Percentiles rank a stretch among this genome's conserved stretches.
Conservation (phyloP, 2,797 vertebrate species). For the Octomys mimax region DNA sequence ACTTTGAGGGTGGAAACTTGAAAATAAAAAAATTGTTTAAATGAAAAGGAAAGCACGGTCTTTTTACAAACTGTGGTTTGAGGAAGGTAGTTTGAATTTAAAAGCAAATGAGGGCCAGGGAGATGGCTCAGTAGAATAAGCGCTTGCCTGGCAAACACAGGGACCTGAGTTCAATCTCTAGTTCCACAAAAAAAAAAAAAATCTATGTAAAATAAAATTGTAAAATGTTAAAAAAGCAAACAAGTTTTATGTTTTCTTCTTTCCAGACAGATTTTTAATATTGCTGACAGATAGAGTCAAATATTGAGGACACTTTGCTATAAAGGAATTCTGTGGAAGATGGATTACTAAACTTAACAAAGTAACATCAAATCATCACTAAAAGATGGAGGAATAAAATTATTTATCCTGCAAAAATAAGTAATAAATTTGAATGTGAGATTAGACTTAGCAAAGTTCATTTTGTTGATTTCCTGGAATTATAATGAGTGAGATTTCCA, state of each 20-base stretch:
- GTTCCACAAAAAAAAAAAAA: too few species aligned
- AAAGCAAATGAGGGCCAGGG: slow-evolving; percentile 53
- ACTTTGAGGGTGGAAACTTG: slow-evolving; percentile 71
- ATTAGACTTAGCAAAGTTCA: slow-evolving; percentile 49
- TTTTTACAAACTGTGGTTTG: slow-evolving; percentile 73
- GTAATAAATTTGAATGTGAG: slow-evolving; percentile 60
- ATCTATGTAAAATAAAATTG: too few species aligned
- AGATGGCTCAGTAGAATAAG: too few species aligned
- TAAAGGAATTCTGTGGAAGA: slow-evolving; percentile 1
- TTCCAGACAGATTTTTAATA: slow-evolving; percentile 48
- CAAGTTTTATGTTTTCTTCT: slow-evolving; percentile 27
- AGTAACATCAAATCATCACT: slow-evolving; percentile 54
- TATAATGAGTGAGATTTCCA: slow-evolving; percentile 19
- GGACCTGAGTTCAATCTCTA: too few species aligned
- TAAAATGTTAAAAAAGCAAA: neutral
- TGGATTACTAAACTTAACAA: neutral
- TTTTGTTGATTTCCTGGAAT: slow-evolving; percentile 72
- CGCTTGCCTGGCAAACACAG: too few species aligned
- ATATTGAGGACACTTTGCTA: neutral
- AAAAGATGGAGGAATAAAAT: slow-evolving; percentile 29
- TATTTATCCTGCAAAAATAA: slow-evolving; percentile 42
- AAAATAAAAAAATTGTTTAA: slow-evolving; percentile 86
- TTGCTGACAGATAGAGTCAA: neutral
- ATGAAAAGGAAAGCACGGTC: slow-evolving; percentile 82
- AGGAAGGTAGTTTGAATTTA: slow-evolving; percentile 66